These are phyloP conservation scores for Lordiphosa mommai DNA, from an alignment of 1,140 invertebrate genomes.

Conservation along the genomic window DNA sequence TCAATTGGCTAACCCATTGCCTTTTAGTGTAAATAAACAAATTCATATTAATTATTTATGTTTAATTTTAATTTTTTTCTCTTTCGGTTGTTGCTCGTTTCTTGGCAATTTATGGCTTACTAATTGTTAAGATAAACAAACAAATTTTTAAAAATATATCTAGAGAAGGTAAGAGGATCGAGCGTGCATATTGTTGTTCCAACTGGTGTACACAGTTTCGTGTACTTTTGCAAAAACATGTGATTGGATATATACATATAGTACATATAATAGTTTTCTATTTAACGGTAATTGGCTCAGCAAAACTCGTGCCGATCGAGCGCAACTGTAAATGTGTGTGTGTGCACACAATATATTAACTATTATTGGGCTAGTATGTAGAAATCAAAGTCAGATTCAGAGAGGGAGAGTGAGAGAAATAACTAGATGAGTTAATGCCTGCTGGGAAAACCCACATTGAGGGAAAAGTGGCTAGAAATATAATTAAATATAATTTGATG, in stretches of 20 bases:
- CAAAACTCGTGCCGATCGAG: constrained; percentile 45
- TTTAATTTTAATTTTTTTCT: background rate
- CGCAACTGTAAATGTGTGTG: constrained; percentile 29
- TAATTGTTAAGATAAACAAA: constrained; percentile 54
- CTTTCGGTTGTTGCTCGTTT: background rate
- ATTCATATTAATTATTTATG: constrained; percentile 18
- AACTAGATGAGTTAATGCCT: background rate
- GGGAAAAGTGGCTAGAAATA: too few species aligned
- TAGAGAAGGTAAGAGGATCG: background rate
- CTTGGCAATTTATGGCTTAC: constrained; percentile 32
- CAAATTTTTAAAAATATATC: constrained; percentile 5
- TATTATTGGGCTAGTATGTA: too few species aligned
- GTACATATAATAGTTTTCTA: constrained; percentile 11
- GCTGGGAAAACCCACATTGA: too few species aligned
- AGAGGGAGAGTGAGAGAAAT: background rate
- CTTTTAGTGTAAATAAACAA: constrained; percentile 12
- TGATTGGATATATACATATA: constrained; percentile 24
- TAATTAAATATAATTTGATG: too few species aligned
- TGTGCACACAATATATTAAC: constrained; percentile 34
- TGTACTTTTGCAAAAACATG: constrained; percentile 34
- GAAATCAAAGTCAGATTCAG: constrained; percentile 12
- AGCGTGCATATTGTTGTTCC: constrained; percentile 16
- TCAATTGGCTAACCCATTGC: too few species aligned
- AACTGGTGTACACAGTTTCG: constrained; percentile 5
- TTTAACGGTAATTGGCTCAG: constrained; percentile 58